Base-by-base conservation (phyloP, 2,113 vertebrate species). In the Oreotragus oreotragus region DNA sequence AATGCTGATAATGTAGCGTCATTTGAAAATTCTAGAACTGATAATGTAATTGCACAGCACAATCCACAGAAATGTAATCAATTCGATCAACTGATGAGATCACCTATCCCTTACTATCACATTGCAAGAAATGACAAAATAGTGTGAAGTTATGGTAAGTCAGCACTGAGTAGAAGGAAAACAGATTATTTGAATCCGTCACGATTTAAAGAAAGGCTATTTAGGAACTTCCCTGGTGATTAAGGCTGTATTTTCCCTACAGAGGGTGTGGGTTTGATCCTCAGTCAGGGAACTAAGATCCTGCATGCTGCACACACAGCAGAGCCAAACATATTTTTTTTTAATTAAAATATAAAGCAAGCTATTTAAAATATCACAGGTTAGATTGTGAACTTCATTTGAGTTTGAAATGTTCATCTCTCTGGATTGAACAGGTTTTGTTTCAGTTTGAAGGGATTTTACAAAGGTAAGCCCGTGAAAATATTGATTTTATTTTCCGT, bases 51-150 rank as follows among this genome's bases (percentile, higher is more conserved):
- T 91, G 23, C 55, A 49, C 23, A 85, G 53, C 76, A 81, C 90
- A 58, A 90, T 88, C 27, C 16, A 96, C 1, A 96, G 77, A 64
- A 16, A 53, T 83, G 10, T 85, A 94, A 98, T 94, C 64, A 84
- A 95, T 43, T 91, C n/a, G n/a, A 43, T 80, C 60, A 79, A 11
- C 91, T 96, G 11, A 77, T 60, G 93, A 80, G 93, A 58, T 84
- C 7, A 84, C 0, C 36, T 64, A 94, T 45, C 45, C 85, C 93
- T 96, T 77, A 97, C 30, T 85, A 97, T 73, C 60, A 94, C 53
- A 84, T 17, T 94, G 47, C 3, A 90, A 94, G 53, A 94, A 98
- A 96, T 88, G 84, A 93, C 45, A 93, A 91, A 92, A 91, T 39
- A 45, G 36, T 45, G 25, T 77, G n/a, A 96, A 58, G 47, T 91